A percentile compares a stretch with the other conserved stretches of the same genome.
phyloP scores from a whole-genome alignment of 2,888 invertebrate genomes.

The Phortica okadai region DNA sequence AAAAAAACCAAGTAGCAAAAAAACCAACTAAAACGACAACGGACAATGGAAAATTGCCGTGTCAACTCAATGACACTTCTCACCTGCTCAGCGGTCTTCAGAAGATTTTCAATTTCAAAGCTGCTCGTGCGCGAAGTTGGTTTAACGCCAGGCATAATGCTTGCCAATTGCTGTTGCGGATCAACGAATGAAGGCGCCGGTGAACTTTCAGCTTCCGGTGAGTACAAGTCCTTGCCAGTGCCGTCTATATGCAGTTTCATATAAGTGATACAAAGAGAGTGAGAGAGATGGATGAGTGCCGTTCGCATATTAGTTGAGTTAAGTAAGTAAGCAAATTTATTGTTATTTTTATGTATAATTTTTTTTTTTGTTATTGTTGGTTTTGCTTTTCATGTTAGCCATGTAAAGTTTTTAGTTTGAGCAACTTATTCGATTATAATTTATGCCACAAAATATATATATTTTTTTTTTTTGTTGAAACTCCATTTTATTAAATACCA shows the following conservation, averaged over 20 bases:
- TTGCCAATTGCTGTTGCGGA: conserved; percentile 48
- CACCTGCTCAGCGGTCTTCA: conserved; percentile 83
- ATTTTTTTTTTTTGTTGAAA: background rate
- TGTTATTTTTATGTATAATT: no score
- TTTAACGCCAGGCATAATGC: conserved; percentile 75
- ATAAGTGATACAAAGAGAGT: background rate
- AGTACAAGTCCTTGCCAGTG: conserved; percentile 86
- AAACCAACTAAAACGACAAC: background rate
- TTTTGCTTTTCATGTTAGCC: no score
- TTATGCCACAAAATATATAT: background rate
- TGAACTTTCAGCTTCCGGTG: conserved; percentile 81
- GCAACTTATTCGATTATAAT: no score
- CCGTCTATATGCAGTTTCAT: conserved; percentile 60
- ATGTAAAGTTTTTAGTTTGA: no score
- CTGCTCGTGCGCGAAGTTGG: conserved; percentile 91
- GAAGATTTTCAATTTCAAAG: conserved; percentile 95
- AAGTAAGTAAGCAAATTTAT: no score
- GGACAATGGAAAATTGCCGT: background rate
- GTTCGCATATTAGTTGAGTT: no score
- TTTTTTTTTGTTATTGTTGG: no score
- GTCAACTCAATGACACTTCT: conserved; percentile 52
- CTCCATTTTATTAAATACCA: background rate
- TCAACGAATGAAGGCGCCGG: conserved; percentile 78
- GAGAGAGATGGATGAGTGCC: background rate
- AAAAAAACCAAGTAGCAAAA: background rate